Evolutionary conservation across 2,113 vertebrate genomes (phyloP).

Genomic region (Mugil cephalus): DNA sequence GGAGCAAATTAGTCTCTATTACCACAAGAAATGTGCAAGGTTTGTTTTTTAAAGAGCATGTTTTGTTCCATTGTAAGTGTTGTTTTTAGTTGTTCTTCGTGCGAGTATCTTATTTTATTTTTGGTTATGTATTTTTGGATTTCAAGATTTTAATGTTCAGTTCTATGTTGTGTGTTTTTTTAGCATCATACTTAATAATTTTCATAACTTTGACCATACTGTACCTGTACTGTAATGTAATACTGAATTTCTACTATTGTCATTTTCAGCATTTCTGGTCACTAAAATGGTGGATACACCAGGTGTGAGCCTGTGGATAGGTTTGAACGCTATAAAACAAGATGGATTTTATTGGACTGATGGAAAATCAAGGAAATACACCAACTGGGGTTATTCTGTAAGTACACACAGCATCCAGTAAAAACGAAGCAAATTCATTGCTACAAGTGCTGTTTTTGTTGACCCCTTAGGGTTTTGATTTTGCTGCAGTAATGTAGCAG

Average conservation of each 20-base stretch:
- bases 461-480: too few relatives aligned
- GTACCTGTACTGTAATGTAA: not conserved
- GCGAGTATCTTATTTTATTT: too few relatives aligned
- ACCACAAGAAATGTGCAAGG: constrained; percentile 88
- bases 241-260: not conserved
- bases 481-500: too few relatives aligned
- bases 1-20: constrained; percentile 88
- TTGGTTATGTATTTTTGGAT: not conserved
- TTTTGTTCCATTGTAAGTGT: too few relatives aligned
- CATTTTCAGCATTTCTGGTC: constrained; percentile 87
- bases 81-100: too few relatives aligned
- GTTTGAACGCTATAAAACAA: constrained; percentile 87
- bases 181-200: too few relatives aligned
- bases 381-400: constrained; percentile 86
- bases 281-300: constrained; percentile 77
- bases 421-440: too few relatives aligned
- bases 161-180: not conserved
- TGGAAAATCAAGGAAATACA: constrained; percentile 86
- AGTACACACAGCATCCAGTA: constrained; percentile 14
- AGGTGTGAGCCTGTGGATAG: constrained; percentile 87
- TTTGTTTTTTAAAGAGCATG: constrained; percentile 53
- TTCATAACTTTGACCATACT: too few relatives aligned
- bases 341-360: constrained; percentile 90
- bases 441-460: too few relatives aligned
- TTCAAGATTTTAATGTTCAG: not conserved